phyloP scores from a whole-genome alignment of 2,888 invertebrate genomes.

The Lycophotia porphyrea region DNA sequence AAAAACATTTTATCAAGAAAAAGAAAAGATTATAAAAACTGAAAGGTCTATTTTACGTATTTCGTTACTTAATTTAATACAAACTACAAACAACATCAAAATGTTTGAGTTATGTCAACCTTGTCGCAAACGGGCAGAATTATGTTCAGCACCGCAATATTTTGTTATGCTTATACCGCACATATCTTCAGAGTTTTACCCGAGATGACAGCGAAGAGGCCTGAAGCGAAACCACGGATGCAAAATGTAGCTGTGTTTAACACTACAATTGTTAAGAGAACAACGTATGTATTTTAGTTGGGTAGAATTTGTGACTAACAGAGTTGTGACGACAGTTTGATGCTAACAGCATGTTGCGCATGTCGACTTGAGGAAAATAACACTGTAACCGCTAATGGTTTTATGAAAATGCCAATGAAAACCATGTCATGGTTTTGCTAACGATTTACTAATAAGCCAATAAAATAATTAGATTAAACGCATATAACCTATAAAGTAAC shows the following conservation, averaged over 20 bases:
- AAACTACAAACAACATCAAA: too few species aligned
- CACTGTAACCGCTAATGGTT: background rate
- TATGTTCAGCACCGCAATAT: constrained; percentile 54
- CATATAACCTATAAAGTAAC: background rate
- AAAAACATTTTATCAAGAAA: too few species aligned
- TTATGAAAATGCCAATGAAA: constrained; percentile 10
- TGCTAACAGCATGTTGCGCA: constrained; percentile 68
- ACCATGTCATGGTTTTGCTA: constrained; percentile 25
- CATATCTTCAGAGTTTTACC: constrained; percentile 82
- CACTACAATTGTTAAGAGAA: constrained; percentile 78
- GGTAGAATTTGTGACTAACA: constrained; percentile 69
- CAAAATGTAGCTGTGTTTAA: constrained; percentile 77
- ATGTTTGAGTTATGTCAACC: too few species aligned
- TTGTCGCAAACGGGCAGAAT: too few species aligned
- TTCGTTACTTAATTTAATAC: too few species aligned
- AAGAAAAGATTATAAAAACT: too few species aligned
- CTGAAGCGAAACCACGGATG: constrained; percentile 73
- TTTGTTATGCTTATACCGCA: constrained; percentile 71
- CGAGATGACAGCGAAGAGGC: constrained; percentile 80
- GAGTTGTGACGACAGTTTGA: constrained; percentile 45
- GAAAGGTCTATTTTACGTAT: too few species aligned
- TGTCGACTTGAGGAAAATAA: constrained; percentile 45
- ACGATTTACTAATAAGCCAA: constrained; percentile 5
- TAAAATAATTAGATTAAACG: background rate
- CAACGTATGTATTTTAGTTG: constrained; percentile 79